Evolutionary conservation across 2,113 vertebrate genomes (phyloP).

Genomic region (Phaetusa simplex): DNA sequence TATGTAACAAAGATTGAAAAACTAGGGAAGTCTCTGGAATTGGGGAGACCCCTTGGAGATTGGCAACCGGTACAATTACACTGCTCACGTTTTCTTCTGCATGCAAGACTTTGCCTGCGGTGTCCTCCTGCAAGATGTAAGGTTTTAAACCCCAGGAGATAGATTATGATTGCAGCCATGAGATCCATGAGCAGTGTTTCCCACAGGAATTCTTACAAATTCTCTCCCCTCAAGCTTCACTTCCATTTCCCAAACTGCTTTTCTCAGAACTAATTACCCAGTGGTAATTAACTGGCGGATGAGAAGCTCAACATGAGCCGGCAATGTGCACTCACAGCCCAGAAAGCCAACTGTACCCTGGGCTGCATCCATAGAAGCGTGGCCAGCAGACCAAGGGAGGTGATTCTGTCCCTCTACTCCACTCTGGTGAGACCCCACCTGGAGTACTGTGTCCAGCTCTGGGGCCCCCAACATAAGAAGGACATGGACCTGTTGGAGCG

Average conservation of each 20-base stretch:
- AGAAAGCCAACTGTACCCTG: background rate
- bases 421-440: background rate
- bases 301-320: background rate
- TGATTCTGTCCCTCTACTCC: background rate
- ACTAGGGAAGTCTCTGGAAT: background rate
- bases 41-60: background rate
- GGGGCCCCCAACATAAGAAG: background rate
- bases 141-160: background rate
- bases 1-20: background rate
- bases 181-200: background rate
- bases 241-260: background rate
- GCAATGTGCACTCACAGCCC: background rate
- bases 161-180: background rate
- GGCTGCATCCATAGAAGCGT: background rate
- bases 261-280: background rate
- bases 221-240: background rate
- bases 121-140: background rate
- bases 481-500: background rate
- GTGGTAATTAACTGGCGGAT: background rate
- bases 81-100: background rate
- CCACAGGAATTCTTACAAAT: background rate
- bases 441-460: background rate
- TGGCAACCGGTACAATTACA: background rate
- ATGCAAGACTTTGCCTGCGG: background rate
- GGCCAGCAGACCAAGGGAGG: background rate